Evolutionary conservation across 2,888 invertebrate genomes (phyloP), one percentile per base, ranked within the genome.

Genomic region (Philonicus albiceps): DNA sequence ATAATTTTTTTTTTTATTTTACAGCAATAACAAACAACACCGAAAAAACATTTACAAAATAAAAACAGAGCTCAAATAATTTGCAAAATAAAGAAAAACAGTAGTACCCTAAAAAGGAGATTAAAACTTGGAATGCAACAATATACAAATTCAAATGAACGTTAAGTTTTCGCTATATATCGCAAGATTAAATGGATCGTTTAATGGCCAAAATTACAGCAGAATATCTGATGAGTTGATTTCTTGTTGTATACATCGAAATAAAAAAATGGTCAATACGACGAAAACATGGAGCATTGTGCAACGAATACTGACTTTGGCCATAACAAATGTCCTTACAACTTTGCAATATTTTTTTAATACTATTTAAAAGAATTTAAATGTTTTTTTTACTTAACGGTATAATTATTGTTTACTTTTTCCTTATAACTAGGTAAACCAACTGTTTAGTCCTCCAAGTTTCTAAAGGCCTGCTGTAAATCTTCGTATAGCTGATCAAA

Each of bases 401-500:
- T 34, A 49, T 22, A 55, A 30, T 81, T 81, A 81, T 55, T 81
- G 81, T 55, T 55, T 81, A 64, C 27, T 53, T 81, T 55, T 30
- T 55, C n/a, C 64, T 55, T 34, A 55, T 31, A 8, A 81, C 64
- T 55, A 55, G n/a, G 19, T 7, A 49, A 81, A 81, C 53, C 84
- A 43, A 84, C 37, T 11, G 8, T 89, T 94, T 97, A 98, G 93
- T 99, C 99, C 94, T 99, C 99, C 91, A 99, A 94, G 94, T 98
- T 99, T 93, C 99, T 96, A 95, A 99, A 99, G 90, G 98, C 97
- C 91, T 97, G 97, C 90, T 98, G 97, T 94, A 99, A 98, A 92
- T 98, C 98, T 93, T 99, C 99, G 90, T 98, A 94, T 86, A 99
- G 94, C 91, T 98, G 98, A 92, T 99, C 99, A 93, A 97, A 99